Evolutionary conservation across 2,113 vertebrate genomes (phyloP).

Genomic region (Hyperopisus bebe): DNA sequence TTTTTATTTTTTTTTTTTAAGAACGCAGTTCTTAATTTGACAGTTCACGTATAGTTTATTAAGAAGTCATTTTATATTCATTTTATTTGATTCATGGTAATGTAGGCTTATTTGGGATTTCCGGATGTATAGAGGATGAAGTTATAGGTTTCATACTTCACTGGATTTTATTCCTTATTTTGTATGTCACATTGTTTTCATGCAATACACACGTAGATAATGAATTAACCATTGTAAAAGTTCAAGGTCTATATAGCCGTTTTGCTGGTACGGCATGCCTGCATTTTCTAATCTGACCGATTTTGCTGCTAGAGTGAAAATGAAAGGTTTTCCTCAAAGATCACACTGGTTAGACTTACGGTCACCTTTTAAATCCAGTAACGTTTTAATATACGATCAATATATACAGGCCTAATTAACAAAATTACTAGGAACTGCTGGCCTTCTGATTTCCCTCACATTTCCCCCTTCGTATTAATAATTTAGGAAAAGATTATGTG

Average conservation of each 20-base stretch:
- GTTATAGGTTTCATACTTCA: neutral
- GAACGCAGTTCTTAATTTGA: neutral
- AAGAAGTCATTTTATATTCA: neutral
- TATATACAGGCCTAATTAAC: conserved; percentile 3
- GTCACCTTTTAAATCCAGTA: neutral
- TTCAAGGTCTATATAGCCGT: neutral
- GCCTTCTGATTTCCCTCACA: neutral
- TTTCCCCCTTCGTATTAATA: neutral
- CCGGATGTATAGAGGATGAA: neutral
- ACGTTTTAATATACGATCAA: conserved; percentile 2
- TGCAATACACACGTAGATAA: neutral
- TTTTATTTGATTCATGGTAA: neutral
- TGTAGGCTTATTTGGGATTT: neutral
- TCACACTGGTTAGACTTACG: neutral
- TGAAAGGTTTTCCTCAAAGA: neutral
- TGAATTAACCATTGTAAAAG: neutral
- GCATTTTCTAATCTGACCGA: neutral
- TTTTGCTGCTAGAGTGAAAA: neutral
- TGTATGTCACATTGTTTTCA: neutral
- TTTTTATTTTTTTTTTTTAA: neutral
- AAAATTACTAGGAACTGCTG: neutral
- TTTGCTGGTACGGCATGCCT: neutral
- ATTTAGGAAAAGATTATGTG: conserved; percentile 1
- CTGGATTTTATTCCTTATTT: neutral
- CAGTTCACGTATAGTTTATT: neutral